These are phyloP conservation scores for Apomyelois bistriatella DNA, from an alignment of 2,888 invertebrate species.

Conservation along the genomic window DNA sequence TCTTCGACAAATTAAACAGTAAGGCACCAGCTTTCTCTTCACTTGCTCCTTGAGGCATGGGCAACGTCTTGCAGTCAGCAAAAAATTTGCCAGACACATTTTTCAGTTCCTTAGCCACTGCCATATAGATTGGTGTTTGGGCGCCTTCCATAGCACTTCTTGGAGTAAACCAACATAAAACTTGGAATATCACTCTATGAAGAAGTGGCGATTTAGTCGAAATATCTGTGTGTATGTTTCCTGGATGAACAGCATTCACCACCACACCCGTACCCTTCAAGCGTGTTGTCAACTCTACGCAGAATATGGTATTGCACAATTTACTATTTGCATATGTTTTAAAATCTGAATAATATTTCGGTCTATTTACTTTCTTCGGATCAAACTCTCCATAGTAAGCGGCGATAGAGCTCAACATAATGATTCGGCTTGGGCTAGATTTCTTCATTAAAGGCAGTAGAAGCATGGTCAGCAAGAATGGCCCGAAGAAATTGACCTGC, in stretches of 20 bases:
- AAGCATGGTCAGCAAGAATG: slow-evolving; percentile 70
- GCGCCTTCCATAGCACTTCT: not conserved
- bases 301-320: slow-evolving; percentile 81
- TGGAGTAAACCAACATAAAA: not conserved
- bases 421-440: slow-evolving; percentile 33
- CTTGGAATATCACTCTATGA: not conserved
- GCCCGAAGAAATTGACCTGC: slow-evolving; percentile 81
- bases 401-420: slow-evolving; percentile 73
- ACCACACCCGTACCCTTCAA: slow-evolving; percentile 84
- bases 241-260: slow-evolving; percentile 89
- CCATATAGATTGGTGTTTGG: not conserved
- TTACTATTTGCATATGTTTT: slow-evolving; percentile 56
- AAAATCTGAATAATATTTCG: slow-evolving; percentile 15
- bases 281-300: slow-evolving; percentile 83
- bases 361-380: slow-evolving; percentile 28
- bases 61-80: not conserved
- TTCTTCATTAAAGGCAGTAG: slow-evolving; percentile 38
- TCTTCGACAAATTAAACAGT: not conserved
- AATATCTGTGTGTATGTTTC: slow-evolving; percentile 80
- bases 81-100: not conserved
- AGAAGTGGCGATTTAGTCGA: not conserved
- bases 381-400: slow-evolving; percentile 45
- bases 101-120: slow-evolving; percentile 2
- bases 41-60: not conserved
- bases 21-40: not conserved